Percentiles rank a stretch among this genome's conserved stretches.
Evolutionary conservation across 1,140 invertebrate genomes (phyloP).

Genomic region (Penaeus japonicus): DNA sequence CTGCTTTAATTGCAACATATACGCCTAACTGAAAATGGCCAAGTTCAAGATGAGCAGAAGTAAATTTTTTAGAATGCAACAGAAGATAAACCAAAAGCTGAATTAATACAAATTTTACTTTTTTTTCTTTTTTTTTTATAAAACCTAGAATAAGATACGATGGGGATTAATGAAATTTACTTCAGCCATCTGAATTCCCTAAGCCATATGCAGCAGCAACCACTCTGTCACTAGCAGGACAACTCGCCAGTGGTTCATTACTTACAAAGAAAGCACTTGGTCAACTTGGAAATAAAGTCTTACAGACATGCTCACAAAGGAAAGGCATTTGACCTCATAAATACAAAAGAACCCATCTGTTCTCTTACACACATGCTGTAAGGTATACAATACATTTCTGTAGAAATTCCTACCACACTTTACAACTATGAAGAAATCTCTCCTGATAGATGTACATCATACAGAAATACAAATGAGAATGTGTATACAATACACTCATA

Average conservation of each 20-base stretch:
- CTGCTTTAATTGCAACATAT: constrained; percentile 27
- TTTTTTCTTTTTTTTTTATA: neutral
- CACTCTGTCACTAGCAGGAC: constrained; percentile 29
- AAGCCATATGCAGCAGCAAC: constrained; percentile 23
- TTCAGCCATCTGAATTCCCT: neutral
- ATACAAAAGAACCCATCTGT: constrained; percentile 13
- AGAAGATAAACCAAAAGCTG: neutral
- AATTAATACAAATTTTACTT: neutral
- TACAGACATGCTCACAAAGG: neutral
- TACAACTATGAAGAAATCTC: neutral
- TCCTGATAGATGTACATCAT: constrained; percentile 19
- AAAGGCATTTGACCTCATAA: constrained; percentile 6
- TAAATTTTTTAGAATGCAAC: neutral
- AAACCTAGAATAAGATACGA: neutral
- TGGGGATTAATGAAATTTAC: neutral
- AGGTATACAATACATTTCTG: constrained; percentile 18
- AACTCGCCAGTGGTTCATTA: constrained; percentile 12
- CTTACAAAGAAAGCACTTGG: constrained; percentile 42
- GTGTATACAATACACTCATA: constrained; percentile 13
- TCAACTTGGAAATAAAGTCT: constrained; percentile 35
- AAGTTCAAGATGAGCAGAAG: neutral
- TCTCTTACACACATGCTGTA: constrained; percentile 18
- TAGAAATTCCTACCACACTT: constrained; percentile 13
- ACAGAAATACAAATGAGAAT: constrained; percentile 11
- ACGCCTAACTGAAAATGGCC: constrained; percentile 15